Percentiles rank a stretch among this genome's conserved stretches.
phyloP scores from a whole-genome alignment of 2,113 vertebrate species.

The Setophaga coronata region DNA sequence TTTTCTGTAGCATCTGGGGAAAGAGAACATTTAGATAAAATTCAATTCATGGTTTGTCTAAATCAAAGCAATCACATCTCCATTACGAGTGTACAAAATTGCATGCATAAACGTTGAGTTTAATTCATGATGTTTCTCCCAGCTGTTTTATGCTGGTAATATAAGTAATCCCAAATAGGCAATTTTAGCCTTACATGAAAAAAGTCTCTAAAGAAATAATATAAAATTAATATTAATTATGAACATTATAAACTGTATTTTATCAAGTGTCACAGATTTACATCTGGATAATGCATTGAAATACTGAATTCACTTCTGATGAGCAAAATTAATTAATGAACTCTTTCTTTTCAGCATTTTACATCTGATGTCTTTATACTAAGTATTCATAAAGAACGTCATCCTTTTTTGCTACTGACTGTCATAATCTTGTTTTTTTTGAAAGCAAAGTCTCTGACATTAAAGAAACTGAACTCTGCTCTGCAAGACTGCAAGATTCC shows the following conservation, averaged over 20 bases:
- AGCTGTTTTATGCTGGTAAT: not conserved
- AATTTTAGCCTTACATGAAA: not conserved
- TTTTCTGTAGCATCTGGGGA: conserved; percentile 21
- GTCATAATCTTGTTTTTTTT: not conserved
- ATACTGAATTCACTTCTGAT: not conserved
- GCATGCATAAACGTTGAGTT: not conserved
- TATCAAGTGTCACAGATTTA: not conserved
- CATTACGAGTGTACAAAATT: not conserved
- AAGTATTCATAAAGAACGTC: not conserved
- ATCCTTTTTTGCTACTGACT: not conserved
- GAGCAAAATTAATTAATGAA: not conserved
- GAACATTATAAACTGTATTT: not conserved
- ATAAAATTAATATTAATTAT: not conserved
- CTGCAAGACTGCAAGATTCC: not conserved
- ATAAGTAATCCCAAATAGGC: not conserved
- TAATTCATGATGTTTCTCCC: not conserved
- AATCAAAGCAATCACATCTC: not conserved
- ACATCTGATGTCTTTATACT: not conserved
- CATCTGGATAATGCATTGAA: not conserved
- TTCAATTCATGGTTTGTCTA: not conserved
- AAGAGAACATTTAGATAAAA: conserved; percentile 33
- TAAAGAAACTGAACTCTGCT: not conserved
- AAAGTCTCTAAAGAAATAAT: not conserved
- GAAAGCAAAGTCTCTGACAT: not conserved
- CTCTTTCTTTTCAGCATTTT: not conserved